Conservation (phyloP, 1,140 invertebrate genomes). For the Phymorhynchus buccinoides region DNA sequence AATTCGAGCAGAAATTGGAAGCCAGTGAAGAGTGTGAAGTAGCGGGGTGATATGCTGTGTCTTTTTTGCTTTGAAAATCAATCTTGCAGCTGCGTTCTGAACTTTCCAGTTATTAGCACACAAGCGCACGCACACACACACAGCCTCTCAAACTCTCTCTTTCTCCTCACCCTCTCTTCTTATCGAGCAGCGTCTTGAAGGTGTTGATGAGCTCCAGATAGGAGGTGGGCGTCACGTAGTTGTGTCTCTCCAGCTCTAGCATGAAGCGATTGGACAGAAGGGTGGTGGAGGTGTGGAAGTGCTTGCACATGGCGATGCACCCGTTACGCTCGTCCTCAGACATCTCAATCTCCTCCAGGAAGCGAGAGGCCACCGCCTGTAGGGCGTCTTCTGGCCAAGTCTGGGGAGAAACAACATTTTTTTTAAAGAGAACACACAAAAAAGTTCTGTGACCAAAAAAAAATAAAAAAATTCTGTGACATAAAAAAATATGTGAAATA, state of each 20-base stretch:
- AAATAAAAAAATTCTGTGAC: no score
- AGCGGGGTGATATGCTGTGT: no score
- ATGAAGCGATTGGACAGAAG: slow-evolving; percentile 79
- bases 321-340: slow-evolving; percentile 80
- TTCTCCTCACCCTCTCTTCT: slow-evolving; percentile 70
- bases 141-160: background rate
- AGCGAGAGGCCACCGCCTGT: slow-evolving; percentile 87
- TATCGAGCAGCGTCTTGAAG: slow-evolving; percentile 70
- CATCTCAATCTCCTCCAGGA: slow-evolving; percentile 81
- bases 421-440: no score
- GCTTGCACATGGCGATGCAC: slow-evolving; percentile 81
- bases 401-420: slow-evolving; percentile 70
- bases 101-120: no score
- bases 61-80: no score
- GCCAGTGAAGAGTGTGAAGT: no score
- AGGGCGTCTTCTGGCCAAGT: slow-evolving; percentile 77
- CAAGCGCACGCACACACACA: background rate
- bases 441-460: no score
- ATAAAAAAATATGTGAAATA: no score
- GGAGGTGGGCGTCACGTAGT: slow-evolving; percentile 75
- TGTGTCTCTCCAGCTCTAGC: slow-evolving; percentile 77
- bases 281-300: slow-evolving; percentile 88
- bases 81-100: no score
- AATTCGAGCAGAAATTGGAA: no score
- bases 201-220: slow-evolving; percentile 74